Base-by-base conservation (phyloP, 1,140 invertebrate species). In the Lepidostoma basale region DNA sequence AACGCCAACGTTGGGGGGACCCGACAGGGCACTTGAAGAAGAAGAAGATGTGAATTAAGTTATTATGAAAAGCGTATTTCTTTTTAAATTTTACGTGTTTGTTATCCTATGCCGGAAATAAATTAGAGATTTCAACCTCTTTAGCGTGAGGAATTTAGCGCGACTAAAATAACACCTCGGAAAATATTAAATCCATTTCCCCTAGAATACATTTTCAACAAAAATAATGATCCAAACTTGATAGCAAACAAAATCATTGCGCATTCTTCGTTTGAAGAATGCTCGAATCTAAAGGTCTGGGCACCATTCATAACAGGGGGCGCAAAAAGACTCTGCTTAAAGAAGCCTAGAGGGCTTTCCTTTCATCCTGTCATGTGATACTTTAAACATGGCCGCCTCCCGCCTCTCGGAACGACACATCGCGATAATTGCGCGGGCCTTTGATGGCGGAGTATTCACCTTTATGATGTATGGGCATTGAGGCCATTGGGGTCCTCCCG, bases 401-500 rank as follows among this genome's bases (percentile, higher is more conserved):
- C 18, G 2, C 42, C 44, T 36, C 33, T 60, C 39, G 52, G 25
- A 18, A 28, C 40, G 45, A 64, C 62, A 64, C 62, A 64, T 52
- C 62, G 62, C 44, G 62, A 64, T 64, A 64, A 64, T 64, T 44
- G 44, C 62, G 39, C 44, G 44, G 26, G 20, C 30, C 62, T 64
- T 64, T 64, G 62, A 64, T 36, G 28, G 42, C 62, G 25, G 45
- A 52, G 62, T 64, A 28, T 64, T 64, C 62, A 64, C 62, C 62
- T 64, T 64, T 64, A 47, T 63, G 60, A 63, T 49, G 56, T 42
- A 52, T 30, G 44, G 62, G 45, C 45, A 64, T 36, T 60, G n/a
- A n/a, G n/a, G n/a, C n/a, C 56, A 60, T 30, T 9, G 49, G 36
- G 33, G 30, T n/a, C n/a, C 20, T 22, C 52, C 44, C 45, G 14